These are phyloP conservation scores for Spatula versicolor DNA, from an alignment of 2,797 vertebrate genomes.

Conservation along the genomic window DNA sequence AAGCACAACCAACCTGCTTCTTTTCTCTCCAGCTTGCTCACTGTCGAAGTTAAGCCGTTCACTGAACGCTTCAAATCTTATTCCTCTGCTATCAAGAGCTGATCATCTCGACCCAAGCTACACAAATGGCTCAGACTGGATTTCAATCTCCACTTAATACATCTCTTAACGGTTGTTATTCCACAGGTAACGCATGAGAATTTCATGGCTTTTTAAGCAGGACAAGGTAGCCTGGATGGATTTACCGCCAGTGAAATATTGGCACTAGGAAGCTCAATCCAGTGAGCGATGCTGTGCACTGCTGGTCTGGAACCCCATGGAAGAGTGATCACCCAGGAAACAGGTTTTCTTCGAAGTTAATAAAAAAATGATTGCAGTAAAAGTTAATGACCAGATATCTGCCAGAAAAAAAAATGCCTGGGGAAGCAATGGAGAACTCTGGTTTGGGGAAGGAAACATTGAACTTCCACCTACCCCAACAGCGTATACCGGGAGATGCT, in stretches of 20 bases:
- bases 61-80: neutral
- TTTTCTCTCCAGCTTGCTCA: neutral
- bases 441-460: conserved; percentile 12
- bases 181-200: conserved; percentile 30
- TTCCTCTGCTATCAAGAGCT: neutral
- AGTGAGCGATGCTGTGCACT: conserved; percentile 18
- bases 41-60: neutral
- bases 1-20: neutral
- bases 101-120: neutral
- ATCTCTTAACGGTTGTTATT: conserved; percentile 26
- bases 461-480: neutral
- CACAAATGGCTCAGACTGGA: neutral
- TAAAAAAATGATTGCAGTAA: conserved; percentile 67
- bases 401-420: conserved; percentile 55
- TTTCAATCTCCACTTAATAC: conserved; percentile 11
- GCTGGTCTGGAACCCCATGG: conserved; percentile 5
- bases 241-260: conserved; percentile 47
- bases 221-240: conserved; percentile 18
- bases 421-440: conserved; percentile 26
- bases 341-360: conserved; percentile 62
- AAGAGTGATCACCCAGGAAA: conserved; percentile 39
- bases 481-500: neutral
- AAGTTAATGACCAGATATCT: conserved; percentile 63
- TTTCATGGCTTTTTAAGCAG: conserved; percentile 68
- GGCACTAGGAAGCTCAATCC: conserved; percentile 45